These are phyloP conservation scores for Silvanus unidentatus DNA, from an alignment of 2,888 invertebrate species.

Conservation along the genomic window DNA sequence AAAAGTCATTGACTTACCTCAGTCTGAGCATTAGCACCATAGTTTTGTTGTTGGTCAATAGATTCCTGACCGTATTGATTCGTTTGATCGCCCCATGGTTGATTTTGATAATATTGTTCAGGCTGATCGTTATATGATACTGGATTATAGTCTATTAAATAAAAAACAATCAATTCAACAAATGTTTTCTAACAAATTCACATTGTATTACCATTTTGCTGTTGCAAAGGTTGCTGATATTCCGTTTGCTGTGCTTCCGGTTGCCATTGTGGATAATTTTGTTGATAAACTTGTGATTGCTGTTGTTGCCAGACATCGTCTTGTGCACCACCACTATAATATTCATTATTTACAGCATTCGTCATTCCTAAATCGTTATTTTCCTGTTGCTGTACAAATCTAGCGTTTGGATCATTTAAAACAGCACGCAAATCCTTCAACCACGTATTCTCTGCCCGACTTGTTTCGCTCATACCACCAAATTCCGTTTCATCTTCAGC, in stretches of 20 bases:
- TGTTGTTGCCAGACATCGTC: slow-evolving; percentile 29
- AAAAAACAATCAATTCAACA: not conserved
- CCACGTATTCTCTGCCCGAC: slow-evolving; percentile 54
- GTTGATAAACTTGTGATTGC: slow-evolving; percentile 26
- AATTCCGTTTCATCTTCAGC: slow-evolving; percentile 37
- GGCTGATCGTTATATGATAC: not conserved
- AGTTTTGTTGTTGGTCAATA: slow-evolving; percentile 31
- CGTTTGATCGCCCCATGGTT: slow-evolving; percentile 28
- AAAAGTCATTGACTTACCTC: too few species aligned
- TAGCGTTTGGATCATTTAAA: slow-evolving; percentile 33
- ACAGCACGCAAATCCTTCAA: slow-evolving; percentile 49
- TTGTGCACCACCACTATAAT: not conserved
- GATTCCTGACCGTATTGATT: slow-evolving; percentile 33
- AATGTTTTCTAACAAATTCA: too few species aligned
- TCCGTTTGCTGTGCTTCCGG: slow-evolving; percentile 28
- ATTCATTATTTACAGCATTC: not conserved
- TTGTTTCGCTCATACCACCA: slow-evolving; percentile 33
- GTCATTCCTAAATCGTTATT: not conserved
- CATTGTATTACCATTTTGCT: slow-evolving; percentile 13
- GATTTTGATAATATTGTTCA: slow-evolving; percentile 23
- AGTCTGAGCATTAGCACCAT: slow-evolving; percentile 37
- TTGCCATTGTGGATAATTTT: slow-evolving; percentile 16
- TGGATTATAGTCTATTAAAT: not conserved
- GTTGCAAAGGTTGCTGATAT: slow-evolving; percentile 20
- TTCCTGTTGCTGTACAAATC: too few species aligned